Conservation (phyloP, 2,113 vertebrate species). For the Bagarius yarrelli region DNA sequence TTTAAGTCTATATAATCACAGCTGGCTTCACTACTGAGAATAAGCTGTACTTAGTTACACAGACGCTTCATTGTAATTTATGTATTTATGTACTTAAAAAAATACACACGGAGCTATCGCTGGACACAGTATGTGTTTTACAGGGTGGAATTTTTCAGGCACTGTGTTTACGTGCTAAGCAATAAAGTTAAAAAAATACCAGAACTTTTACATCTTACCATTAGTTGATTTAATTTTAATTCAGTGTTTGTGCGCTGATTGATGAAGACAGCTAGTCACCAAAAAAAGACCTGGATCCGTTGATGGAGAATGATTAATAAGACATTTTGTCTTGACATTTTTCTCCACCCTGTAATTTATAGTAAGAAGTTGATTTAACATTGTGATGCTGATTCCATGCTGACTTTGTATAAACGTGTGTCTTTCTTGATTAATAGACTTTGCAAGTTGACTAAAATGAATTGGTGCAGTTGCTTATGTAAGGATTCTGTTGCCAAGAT, state of each 20-base stretch:
- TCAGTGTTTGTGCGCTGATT: not conserved
- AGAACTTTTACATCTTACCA: not conserved
- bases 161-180: not conserved
- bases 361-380: not conserved
- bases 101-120: constrained; percentile 7
- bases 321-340: not conserved
- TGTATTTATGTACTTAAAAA: constrained; percentile 1
- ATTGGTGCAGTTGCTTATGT: not conserved
- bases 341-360: not conserved
- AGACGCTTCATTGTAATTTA: constrained; percentile 17
- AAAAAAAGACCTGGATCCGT: not conserved
- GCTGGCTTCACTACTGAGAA: constrained; percentile 34
- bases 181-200: not conserved
- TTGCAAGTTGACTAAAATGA: not conserved
- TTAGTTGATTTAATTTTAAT: not conserved
- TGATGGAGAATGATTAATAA: not conserved
- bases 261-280: not conserved
- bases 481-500: not conserved
- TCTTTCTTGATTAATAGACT: not conserved
- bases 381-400: not conserved
- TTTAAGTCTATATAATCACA: constrained; percentile 44
- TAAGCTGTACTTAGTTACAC: constrained; percentile 27
- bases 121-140: constrained; percentile 4
- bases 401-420: not conserved
- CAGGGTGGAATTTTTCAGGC: not conserved